Base-by-base conservation (phyloP, 2,113 vertebrate species). In the Macheiramphus alcinus region DNA sequence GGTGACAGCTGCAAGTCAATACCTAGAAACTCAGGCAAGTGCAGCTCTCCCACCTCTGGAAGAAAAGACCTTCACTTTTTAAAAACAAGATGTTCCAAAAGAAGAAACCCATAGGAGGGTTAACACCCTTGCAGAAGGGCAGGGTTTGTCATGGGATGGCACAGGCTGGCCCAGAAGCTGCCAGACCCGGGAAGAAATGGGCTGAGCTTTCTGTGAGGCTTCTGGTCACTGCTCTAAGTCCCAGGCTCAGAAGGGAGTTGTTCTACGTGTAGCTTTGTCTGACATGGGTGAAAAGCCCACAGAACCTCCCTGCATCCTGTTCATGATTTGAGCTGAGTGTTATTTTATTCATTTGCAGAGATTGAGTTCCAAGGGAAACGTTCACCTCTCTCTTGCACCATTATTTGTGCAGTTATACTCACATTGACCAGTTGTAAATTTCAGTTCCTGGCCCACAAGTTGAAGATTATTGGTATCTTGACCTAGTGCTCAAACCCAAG, bases 341-440 rank as follows among this genome's bases (percentile, higher is more conserved):
- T 73, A 27, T 62, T 56, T 42, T 56, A 8, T 56, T 55, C 15
- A 78, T 43, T 67, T 26, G 15, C 56, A 89, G 81, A 88, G 62
- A 86, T 34, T 63, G n/a, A 25, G 80, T 95, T 97, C 86, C 94
- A 83, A 93, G 58, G 55, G 85, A 97, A 97, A 97, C 31, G 61
- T 95, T 80, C 52, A 61, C 61, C n/a, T 90, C 78, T 93, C 47
- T 55, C 66, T 74, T 53, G 43, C 40, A 68, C n/a, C 29, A 27
- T 82, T 66, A 38, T 34, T 45, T 81, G 52, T 76, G 87, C 12
- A 11, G 74, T 75, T 88, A 90, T 31, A n/a, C 23, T 71, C 45
- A 27, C 11, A 47, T 59, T 90, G 85, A 70, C 71, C 79, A 52
- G 25, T 90, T 38, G 47, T 70, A 92, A 86, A 75, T 48, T 25